Evolutionary conservation across 1,140 invertebrate genomes (phyloP).

Genomic region (Leptoteleia sp.): DNA sequence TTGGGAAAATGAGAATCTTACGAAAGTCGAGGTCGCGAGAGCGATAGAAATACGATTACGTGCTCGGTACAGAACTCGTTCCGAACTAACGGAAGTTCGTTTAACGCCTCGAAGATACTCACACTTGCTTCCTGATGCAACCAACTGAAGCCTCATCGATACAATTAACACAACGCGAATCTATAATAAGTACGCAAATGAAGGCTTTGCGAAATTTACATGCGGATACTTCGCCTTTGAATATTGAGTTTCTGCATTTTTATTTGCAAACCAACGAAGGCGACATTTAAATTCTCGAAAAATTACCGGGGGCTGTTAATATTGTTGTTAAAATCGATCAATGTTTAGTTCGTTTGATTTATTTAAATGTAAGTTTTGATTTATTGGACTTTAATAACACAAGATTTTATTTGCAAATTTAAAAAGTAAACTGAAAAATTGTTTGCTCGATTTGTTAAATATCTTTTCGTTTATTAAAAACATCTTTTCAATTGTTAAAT

Average conservation of each 20-base stretch:
- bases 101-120: conserved; percentile 62
- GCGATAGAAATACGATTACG: conserved; percentile 67
- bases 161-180: conserved; percentile 66
- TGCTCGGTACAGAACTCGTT: conserved; percentile 60
- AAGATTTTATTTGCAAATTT: too few relatives aligned
- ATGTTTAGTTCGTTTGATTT: not conserved
- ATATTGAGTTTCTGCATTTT: conserved; percentile 40
- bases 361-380: too few relatives aligned
- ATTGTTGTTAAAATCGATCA: not conserved
- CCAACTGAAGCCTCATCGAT: conserved; percentile 59
- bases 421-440: too few relatives aligned
- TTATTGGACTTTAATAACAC: too few relatives aligned
- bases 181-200: conserved; percentile 61
- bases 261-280: conserved; percentile 6
- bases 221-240: conserved; percentile 30
- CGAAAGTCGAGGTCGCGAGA: conserved; percentile 67
- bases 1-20: conserved; percentile 63
- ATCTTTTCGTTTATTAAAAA: too few relatives aligned
- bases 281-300: not conserved
- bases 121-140: conserved; percentile 64
- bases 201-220: conserved; percentile 55
- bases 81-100: conserved; percentile 65
- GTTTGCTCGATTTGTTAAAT: too few relatives aligned
- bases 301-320: not conserved
- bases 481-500: too few relatives aligned